A percentile compares a stretch with the other conserved stretches of the same genome.
Conservation (phyloP, 2,797 vertebrate genomes). For the Myotis daubentonii region DNA sequence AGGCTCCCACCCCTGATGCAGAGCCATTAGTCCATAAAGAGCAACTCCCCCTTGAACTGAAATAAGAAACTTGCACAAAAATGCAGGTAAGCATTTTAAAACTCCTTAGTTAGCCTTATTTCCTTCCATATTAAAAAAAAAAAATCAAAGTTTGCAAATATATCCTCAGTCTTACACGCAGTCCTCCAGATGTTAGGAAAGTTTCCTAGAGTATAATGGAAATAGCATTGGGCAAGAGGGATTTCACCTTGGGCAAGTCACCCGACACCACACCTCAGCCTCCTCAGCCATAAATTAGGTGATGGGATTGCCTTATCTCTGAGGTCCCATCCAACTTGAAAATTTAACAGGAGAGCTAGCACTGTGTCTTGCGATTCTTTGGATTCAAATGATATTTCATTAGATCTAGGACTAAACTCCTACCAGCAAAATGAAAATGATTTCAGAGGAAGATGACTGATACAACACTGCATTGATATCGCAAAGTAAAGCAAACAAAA, state of each 20-base stretch:
- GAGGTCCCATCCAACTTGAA: neutral
- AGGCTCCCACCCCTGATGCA: neutral
- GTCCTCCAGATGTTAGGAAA: neutral
- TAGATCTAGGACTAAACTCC: neutral
- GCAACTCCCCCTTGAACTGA: neutral
- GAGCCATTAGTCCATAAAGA: conserved; percentile 1
- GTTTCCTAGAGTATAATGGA: neutral
- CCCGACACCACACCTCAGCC: neutral
- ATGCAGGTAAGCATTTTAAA: conserved; percentile 23
- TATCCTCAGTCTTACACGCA: neutral
- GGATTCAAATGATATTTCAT: neutral
- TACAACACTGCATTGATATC: neutral
- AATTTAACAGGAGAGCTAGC: neutral
- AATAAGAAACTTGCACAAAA: conserved; percentile 38
- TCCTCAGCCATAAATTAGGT: neutral
- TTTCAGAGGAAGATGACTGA: neutral
- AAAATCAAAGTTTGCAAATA: conserved; percentile 48
- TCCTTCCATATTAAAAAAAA: conserved; percentile 8
- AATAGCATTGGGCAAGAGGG: neutral
- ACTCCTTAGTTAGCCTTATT: neutral
- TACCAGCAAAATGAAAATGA: conserved; percentile 19
- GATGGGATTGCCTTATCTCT: neutral
- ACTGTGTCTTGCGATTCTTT: neutral
- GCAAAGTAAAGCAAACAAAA: conserved; percentile 16
- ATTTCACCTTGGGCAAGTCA: neutral